Evolutionary conservation across 2,113 vertebrate species (phyloP).

Genomic region (Myotis yumanensis): DNA sequence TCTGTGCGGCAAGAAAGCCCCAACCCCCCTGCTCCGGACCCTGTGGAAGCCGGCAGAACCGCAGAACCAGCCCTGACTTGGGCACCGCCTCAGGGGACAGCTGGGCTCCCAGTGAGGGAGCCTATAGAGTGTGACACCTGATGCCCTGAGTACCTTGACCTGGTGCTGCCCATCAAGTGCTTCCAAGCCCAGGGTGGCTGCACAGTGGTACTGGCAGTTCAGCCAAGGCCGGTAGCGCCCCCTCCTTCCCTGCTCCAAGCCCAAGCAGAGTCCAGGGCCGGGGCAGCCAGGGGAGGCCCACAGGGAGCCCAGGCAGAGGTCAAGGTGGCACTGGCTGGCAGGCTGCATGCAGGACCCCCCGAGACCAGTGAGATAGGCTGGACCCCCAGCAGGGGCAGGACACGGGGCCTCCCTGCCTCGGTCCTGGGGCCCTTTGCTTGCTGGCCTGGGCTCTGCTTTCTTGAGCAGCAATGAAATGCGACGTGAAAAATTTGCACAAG

Average conservation of each 20-base stretch:
- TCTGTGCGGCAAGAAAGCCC: neutral
- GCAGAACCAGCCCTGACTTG: neutral
- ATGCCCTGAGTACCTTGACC: neutral
- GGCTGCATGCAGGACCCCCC: neutral
- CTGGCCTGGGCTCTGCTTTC: neutral
- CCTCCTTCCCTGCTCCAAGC: neutral
- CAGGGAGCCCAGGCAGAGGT: fast-evolving
- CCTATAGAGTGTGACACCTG: no score
- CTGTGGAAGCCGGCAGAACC: neutral
- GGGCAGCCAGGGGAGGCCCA: neutral
- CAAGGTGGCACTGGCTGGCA: neutral
- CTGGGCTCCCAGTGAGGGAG: neutral
- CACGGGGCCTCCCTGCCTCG: neutral
- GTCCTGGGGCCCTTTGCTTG: neutral
- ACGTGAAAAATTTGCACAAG: neutral
- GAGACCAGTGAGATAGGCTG: neutral
- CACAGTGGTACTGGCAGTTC: neutral
- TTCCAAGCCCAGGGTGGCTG: neutral
- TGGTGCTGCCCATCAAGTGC: neutral
- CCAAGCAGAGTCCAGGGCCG: neutral
- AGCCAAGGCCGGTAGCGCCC: neutral
- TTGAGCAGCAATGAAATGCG: neutral
- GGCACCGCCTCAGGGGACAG: fast-evolving
- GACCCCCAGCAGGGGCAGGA: fast-evolving
- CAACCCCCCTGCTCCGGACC: neutral